phyloP scores from a whole-genome alignment of 2,113 vertebrate species.

The Odobenus rosmarus region DNA sequence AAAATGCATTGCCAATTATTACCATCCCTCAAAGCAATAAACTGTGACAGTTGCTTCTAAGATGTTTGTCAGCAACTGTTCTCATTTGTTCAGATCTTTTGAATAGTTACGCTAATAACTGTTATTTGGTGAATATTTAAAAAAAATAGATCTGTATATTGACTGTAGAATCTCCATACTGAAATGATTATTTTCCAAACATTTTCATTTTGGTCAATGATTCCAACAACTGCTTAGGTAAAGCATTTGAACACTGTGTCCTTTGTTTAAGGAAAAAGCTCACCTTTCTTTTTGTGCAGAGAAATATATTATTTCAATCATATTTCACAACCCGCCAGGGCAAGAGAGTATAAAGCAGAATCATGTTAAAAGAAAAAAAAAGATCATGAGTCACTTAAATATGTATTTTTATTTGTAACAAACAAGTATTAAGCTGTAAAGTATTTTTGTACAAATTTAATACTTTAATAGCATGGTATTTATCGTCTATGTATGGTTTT shows the following conservation, averaged over 20 bases:
- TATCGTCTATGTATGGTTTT: slow-evolving; percentile 97
- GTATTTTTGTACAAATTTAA: slow-evolving; percentile 99
- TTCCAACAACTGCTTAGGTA: slow-evolving; percentile 73
- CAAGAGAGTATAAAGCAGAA: slow-evolving; percentile 89
- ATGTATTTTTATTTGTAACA: slow-evolving; percentile 99
- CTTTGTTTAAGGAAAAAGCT: slow-evolving; percentile 79
- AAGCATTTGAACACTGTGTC: slow-evolving; percentile 81
- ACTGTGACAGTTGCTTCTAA: slow-evolving; percentile 87
- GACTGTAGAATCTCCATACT: slow-evolving; percentile 83
- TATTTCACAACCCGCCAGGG: slow-evolving; percentile 92
- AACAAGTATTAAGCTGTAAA: slow-evolving; percentile 99
- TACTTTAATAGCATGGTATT: slow-evolving; percentile 99
- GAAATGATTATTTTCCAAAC: slow-evolving; percentile 81
- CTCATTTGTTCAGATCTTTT: slow-evolving; percentile 85
- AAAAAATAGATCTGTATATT: slow-evolving; percentile 87
- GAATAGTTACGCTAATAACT: slow-evolving; percentile 86
- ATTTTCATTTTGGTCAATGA: slow-evolving; percentile 81
- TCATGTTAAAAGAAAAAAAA: slow-evolving; percentile 78
- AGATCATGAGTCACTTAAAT: slow-evolving; percentile 91
- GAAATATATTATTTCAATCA: slow-evolving; percentile 74
- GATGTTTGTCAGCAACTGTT: slow-evolving; percentile 87
- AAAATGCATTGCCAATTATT: slow-evolving; percentile 81
- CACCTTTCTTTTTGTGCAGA: slow-evolving; percentile 81
- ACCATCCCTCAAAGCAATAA: slow-evolving; percentile 88
- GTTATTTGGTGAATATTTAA: slow-evolving; percentile 86